These are phyloP conservation scores for Sialia sialis DNA, from an alignment of 2,113 vertebrate species.

Conservation along the genomic window DNA sequence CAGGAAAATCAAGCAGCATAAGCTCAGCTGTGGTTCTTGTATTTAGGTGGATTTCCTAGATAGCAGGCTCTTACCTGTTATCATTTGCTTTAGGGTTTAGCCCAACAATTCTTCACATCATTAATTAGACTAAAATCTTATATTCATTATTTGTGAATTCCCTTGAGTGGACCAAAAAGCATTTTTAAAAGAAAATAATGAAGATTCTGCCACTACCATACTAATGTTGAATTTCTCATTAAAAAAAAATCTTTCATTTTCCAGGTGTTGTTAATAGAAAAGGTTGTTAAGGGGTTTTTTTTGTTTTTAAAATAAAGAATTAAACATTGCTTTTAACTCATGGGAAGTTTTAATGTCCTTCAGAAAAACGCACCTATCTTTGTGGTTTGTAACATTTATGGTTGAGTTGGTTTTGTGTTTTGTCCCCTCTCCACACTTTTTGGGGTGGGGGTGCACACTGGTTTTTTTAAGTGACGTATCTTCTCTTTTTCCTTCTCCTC, in stretches of 20 bases:
- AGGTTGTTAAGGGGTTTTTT: not conserved
- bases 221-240: not conserved
- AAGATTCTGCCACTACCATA: not conserved
- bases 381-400: not conserved
- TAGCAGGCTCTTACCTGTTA: not conserved
- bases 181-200: not conserved
- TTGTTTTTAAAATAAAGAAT: not conserved
- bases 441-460: rapidly evolving
- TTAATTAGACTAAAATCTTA: constrained; percentile 34
- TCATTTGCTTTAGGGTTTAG: not conserved
- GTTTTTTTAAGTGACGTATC: not conserved
- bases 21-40: not conserved
- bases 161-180: not conserved
- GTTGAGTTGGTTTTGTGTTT: not conserved
- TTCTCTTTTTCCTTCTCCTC: not conserved
- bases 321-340: not conserved
- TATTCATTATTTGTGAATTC: not conserved
- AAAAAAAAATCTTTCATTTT: not conserved
- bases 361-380: not conserved
- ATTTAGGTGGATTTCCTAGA: not conserved
- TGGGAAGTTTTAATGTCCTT: not conserved
- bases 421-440: rapidly evolving
- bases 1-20: rapidly evolving
- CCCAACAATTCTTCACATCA: not conserved
- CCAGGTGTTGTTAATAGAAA: not conserved